Conservation (phyloP, 2,797 vertebrate species). For the Tachyglossus aculeatus region DNA sequence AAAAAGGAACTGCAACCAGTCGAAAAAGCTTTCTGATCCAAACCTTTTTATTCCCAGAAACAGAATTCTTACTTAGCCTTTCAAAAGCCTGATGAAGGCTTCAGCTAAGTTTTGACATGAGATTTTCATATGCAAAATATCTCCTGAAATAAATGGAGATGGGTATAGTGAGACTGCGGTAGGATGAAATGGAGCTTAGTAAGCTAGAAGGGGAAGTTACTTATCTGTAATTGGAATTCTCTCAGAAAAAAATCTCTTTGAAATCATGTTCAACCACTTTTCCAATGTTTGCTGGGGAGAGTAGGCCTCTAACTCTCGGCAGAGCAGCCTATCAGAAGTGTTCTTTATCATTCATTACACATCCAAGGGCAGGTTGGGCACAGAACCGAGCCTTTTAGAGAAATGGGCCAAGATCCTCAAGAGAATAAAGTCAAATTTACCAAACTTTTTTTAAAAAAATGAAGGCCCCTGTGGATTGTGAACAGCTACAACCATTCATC, state of each 20-base stretch:
- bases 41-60: constrained; percentile 78
- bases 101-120: constrained; percentile 72
- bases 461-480: too few species aligned
- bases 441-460: not conserved
- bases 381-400: constrained; percentile 10
- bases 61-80: constrained; percentile 78
- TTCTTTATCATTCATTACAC: not conserved
- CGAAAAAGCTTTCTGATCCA: constrained; percentile 76
- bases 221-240: constrained; percentile 58
- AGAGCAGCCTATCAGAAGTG: constrained; percentile 8
- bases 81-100: constrained; percentile 68
- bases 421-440: not conserved
- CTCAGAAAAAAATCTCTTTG: constrained; percentile 50
- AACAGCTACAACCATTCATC: too few species aligned
- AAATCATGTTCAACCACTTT: constrained; percentile 51
- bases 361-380: constrained; percentile 10
- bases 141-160: constrained; percentile 62
- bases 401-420: constrained; percentile 1
- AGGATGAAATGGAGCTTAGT: constrained; percentile 56
- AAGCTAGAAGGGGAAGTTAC: constrained; percentile 53
- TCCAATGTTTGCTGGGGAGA: constrained; percentile 21
- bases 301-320: constrained; percentile 44
- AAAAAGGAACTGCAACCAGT: constrained; percentile 63
- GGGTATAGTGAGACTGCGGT: constrained; percentile 55
- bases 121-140: constrained; percentile 71